A percentile compares a stretch with the other conserved stretches of the same genome.
These are phyloP conservation scores for Piscicola geometra DNA, from an alignment of 2,888 invertebrate genomes.

Conservation along the genomic window DNA sequence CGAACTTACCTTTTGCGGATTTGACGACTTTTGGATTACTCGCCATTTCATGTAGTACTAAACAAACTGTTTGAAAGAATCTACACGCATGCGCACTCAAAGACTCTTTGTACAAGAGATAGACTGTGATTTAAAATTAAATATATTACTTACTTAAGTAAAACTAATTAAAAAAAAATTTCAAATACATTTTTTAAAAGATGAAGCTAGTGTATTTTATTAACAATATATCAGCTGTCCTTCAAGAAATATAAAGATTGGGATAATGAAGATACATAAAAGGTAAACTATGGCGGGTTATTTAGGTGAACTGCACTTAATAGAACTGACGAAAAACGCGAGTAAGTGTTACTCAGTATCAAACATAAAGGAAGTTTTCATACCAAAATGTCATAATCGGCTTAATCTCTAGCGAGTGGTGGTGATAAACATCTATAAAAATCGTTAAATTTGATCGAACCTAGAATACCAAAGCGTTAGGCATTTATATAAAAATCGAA, in stretches of 20 bases:
- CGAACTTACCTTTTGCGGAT: slow-evolving; percentile 25
- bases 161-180: not conserved
- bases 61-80: slow-evolving; percentile 25
- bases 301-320: too few species aligned
- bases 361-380: too few species aligned
- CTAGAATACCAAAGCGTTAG: too few species aligned
- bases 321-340: too few species aligned
- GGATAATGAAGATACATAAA: too few species aligned
- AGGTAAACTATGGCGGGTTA: too few species aligned
- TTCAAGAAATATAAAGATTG: not conserved
- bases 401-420: too few species aligned
- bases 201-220: not conserved
- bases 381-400: too few species aligned
- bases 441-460: too few species aligned
- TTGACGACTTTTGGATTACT: slow-evolving; percentile 27
- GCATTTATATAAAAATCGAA: too few species aligned
- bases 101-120: slow-evolving; percentile 7
- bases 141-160: not conserved
- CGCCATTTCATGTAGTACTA: slow-evolving; percentile 27
- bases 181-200: not conserved
- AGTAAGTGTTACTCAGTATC: too few species aligned
- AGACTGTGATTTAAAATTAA: not conserved
- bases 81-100: slow-evolving; percentile 16
- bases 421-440: too few species aligned
- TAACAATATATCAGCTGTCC: not conserved